Conservation (phyloP, 1,140 invertebrate species). For the Brevipalpus yothersi region DNA sequence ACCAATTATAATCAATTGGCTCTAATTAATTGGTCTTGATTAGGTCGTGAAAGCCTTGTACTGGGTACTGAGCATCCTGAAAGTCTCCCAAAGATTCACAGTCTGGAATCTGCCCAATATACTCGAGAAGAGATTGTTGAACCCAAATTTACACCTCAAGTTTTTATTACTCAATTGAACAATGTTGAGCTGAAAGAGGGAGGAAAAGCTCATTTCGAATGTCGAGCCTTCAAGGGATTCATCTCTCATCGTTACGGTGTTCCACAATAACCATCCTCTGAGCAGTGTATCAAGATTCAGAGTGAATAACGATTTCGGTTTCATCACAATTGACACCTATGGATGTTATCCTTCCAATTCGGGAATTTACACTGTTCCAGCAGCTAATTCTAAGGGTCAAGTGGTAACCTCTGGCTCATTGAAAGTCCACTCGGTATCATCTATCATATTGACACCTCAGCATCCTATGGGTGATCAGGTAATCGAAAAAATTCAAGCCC, state of each 20-base stretch:
- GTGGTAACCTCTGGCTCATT: neutral
- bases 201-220: conserved; percentile 85
- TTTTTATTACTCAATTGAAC: conserved; percentile 70
- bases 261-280: conserved; percentile 57
- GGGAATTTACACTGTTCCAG: conserved; percentile 59
- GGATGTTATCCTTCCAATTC: conserved; percentile 59
- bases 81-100: conserved; percentile 40
- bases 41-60: conserved; percentile 15
- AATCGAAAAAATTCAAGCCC: conserved; percentile 71
- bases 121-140: conserved; percentile 25
- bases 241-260: conserved; percentile 93
- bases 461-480: conserved; percentile 61
- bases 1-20: neutral
- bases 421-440: neutral
- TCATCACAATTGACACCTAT: conserved; percentile 60
- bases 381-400: conserved; percentile 32
- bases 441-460: neutral
- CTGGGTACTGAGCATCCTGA: conserved; percentile 36
- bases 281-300: conserved; percentile 52
- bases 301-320: conserved; percentile 60
- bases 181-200: conserved; percentile 76
- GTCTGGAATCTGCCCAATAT: conserved; percentile 5
- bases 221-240: conserved; percentile 85
- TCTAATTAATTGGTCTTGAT: conserved; percentile 38
- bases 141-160: conserved; percentile 50